Base-by-base conservation (phyloP, 1,140 invertebrate species). In the Ceratitis capitata region DNA sequence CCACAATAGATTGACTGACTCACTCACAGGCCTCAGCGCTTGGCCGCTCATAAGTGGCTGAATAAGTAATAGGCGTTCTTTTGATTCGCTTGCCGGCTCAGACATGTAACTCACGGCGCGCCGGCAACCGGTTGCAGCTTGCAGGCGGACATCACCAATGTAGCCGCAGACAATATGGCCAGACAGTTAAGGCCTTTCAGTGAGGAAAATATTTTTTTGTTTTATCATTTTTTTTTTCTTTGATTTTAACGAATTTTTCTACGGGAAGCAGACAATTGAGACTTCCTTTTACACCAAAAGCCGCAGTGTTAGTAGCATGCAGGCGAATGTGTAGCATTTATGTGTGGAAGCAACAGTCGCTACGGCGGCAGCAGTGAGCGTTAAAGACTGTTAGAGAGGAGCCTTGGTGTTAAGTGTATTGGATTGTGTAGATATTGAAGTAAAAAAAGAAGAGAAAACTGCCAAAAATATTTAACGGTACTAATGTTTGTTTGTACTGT, bases 181-280 rank as follows among this genome's bases (percentile, higher is more conserved):
- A 83, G 47, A 83, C 26, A 83, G 29, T 26, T 53, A 83, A 53
- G 32, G 47, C 82, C 47, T 53, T 32, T 16, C 53, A 39, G 58
- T 2, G 23, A 12, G 58, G 58, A 14, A n/a, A 56, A 56, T n/a
- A 1, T 56, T 23, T 5, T 49, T 61, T 1, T 32, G 32, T 3
- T 49, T 53, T 26, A 1, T 12, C 9, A 10, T 3, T 51, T 6
- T 19, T 29, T 0, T 82, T 82, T 32, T 82, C 14, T 29, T 49
- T 26, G 3, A n/a, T 64, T 64, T 84, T 84, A 39, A 61, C 14
- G 39, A 45, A 78, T 45, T 26, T 78, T 16, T 39, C 42, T 42
- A 35, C 58, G 84, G 61, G 61, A 78, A 74, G 84, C 64, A 85
- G 84, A 85, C 84, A 85, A 85, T 85, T 61, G 56, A 51, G 84